Conservation (phyloP, 2,888 invertebrate species). For the Teinopalpus imperialis region DNA sequence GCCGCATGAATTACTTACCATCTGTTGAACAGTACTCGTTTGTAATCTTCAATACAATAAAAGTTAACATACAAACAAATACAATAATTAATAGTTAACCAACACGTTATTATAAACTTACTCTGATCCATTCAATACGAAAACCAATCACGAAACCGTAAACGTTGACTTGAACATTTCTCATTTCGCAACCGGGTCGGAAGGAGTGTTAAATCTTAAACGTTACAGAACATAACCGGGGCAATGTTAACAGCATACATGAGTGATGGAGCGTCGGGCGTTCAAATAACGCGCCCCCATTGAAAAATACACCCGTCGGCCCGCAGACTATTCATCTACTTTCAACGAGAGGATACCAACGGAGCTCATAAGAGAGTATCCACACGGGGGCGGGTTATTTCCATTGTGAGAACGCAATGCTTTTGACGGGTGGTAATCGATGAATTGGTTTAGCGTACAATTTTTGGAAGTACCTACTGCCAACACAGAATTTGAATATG, state of each 20-base stretch:
- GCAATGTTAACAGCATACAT: slow-evolving; percentile 33
- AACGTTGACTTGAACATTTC: slow-evolving; percentile 10
- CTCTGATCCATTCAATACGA: background rate
- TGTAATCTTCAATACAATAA: too few relatives aligned
- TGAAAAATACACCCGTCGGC: slow-evolving; percentile 28
- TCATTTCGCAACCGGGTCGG: slow-evolving; percentile 14
- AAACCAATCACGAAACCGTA: slow-evolving; percentile 1
- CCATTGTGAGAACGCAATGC: background rate
- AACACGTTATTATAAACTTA: too few relatives aligned
- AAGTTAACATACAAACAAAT: too few relatives aligned
- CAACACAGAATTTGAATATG: too few relatives aligned
- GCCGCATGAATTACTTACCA: too few relatives aligned
- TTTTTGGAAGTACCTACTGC: too few relatives aligned
- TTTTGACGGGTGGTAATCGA: slow-evolving; percentile 2
- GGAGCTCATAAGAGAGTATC: slow-evolving; percentile 7
- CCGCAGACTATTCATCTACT: slow-evolving; percentile 28
- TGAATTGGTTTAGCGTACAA: background rate
- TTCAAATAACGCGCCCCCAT: slow-evolving; percentile 26
- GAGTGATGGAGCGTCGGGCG: slow-evolving; percentile 30
- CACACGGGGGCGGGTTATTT: slow-evolving; percentile 2
- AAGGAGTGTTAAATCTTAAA: slow-evolving; percentile 32
- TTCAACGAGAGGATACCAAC: slow-evolving; percentile 1
- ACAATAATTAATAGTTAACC: too few relatives aligned
- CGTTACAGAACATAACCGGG: slow-evolving; percentile 26
- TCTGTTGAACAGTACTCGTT: too few relatives aligned